A percentile compares a stretch with the other conserved stretches of the same genome.
These are phyloP conservation scores for Pristiophorus japonicus DNA, from an alignment of 2,113 vertebrate species.

Conservation along the genomic window DNA sequence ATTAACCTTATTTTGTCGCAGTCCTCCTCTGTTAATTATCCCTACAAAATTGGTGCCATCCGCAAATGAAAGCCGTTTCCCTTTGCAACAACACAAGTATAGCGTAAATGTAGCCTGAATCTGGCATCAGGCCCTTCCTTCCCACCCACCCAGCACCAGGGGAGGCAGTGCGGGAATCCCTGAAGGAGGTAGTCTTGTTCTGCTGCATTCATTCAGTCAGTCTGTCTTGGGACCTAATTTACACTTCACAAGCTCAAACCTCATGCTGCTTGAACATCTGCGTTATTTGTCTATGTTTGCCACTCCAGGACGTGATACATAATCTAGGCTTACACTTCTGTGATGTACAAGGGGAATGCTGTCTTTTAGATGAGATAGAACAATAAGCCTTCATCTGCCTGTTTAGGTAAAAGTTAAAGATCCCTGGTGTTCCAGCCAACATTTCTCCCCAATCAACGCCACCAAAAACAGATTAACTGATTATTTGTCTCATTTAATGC, in stretches of 20 bases:
- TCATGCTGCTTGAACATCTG: neutral
- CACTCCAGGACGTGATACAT: neutral
- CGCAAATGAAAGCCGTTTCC: neutral
- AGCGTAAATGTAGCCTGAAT: neutral
- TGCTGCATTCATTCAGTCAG: neutral
- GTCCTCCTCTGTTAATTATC: neutral
- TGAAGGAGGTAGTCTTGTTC: neutral
- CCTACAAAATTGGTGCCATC: neutral
- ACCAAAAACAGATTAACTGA: neutral
- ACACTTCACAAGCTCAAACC: neutral
- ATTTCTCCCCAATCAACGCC: neutral
- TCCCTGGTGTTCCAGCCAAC: neutral
- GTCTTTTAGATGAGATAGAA: neutral
- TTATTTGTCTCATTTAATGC: neutral
- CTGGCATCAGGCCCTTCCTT: neutral
- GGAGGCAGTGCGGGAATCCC: no score
- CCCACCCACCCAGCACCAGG: neutral
- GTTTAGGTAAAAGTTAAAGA: neutral
- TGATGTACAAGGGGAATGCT: neutral
- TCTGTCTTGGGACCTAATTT: neutral
- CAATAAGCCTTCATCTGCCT: neutral
- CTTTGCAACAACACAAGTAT: neutral
- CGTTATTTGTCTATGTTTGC: neutral
- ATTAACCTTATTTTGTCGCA: neutral
- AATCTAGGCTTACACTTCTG: neutral